Percentiles rank a stretch among this genome's conserved stretches.
Conservation (phyloP, 2,888 invertebrate species). For the Brachyptera risi region DNA sequence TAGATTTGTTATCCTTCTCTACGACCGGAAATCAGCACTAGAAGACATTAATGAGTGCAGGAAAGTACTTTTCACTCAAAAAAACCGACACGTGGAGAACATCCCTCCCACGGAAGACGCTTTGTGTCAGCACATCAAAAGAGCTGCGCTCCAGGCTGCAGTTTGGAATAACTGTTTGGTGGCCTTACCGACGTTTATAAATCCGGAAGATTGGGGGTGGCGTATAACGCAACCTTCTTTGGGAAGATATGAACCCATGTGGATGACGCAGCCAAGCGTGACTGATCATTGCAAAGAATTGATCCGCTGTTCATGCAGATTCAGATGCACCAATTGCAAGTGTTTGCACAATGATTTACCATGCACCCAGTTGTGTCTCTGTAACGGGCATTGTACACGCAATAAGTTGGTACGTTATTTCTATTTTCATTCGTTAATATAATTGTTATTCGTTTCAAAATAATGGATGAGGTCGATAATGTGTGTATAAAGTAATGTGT, state of each 20-base stretch:
- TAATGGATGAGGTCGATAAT: too few species aligned
- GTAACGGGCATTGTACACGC: background rate
- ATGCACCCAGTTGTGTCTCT: background rate
- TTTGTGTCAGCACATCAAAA: background rate
- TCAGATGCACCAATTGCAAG: background rate
- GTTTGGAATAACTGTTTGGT: background rate
- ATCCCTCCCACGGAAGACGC: conserved; percentile 20
- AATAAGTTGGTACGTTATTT: too few species aligned
- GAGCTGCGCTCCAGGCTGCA: conserved; percentile 18
- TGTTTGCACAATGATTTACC: background rate
- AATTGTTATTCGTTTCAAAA: too few species aligned
- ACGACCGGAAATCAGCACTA: conserved; percentile 2
- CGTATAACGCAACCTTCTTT: background rate
- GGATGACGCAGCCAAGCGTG: conserved; percentile 10
- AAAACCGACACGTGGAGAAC: conserved; percentile 10
- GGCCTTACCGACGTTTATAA: background rate
- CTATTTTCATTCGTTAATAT: too few species aligned
- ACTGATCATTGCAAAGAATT: background rate
- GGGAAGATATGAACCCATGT: conserved; percentile 6
- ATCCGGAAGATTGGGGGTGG: conserved; percentile 6
- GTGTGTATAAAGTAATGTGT: too few species aligned
- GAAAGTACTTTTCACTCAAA: conserved; percentile 10
- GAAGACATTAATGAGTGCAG: conserved; percentile 16
- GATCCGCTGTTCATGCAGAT: background rate
- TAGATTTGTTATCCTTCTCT: conserved; percentile 10